These are phyloP conservation scores for Ahaetulla prasina DNA, from an alignment of 2,113 vertebrate genomes.

Conservation along the genomic window DNA sequence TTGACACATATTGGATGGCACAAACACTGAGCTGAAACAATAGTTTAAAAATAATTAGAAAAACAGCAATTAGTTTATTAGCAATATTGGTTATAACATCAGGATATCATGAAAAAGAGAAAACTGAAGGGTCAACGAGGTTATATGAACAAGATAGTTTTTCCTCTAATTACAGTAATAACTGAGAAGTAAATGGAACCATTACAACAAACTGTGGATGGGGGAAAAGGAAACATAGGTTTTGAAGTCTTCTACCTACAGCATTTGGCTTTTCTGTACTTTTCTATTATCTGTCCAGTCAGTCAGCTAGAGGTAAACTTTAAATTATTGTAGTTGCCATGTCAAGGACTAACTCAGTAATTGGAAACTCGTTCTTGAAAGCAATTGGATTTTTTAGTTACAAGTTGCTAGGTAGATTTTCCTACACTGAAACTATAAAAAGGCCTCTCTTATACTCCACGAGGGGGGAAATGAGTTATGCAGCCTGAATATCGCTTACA, in stretches of 20 bases:
- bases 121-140: not conserved
- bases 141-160: not conserved
- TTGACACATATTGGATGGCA: not conserved
- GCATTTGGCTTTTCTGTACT: not conserved
- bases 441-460: not conserved
- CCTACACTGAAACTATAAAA: not conserved
- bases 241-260: not conserved
- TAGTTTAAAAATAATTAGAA: not conserved
- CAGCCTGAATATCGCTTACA: not conserved
- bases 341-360: not conserved
- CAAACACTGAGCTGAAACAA: not conserved
- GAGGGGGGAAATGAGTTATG: not conserved
- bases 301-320: not conserved
- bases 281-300: not conserved
- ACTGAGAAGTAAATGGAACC: not conserved
- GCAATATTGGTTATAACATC: not conserved
- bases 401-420: not conserved
- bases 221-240: not conserved
- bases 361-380: not conserved
- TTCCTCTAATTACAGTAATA: not conserved
- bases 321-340: not conserved
- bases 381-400: not conserved
- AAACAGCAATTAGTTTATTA: not conserved
- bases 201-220: not conserved
- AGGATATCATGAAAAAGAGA: not conserved